Evolutionary conservation across 2,888 invertebrate genomes (phyloP), one percentile per base, ranked within the genome.

Genomic region (Caenorhabditis doughertyi): DNA sequence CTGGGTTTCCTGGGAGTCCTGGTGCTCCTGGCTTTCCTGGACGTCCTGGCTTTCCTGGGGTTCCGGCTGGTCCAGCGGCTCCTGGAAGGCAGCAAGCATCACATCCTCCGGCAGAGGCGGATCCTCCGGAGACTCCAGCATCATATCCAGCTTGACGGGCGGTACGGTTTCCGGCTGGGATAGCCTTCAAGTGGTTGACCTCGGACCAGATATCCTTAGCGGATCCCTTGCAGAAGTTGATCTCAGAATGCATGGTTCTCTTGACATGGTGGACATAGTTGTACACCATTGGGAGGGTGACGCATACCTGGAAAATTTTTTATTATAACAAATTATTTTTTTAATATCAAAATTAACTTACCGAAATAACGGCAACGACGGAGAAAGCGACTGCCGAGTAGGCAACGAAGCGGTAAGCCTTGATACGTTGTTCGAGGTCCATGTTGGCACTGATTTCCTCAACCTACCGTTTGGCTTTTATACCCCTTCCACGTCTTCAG

Each of bases 51-150:
- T 83, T 86, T 83, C 85, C 85, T 51, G 85, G 84, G 47, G 82
- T 79, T 72, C 85, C 85, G 62, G 84, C 85, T 64, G 85, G 81
- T 83, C 84, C 84, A 27, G 84, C 84, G 51, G 84, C 79, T 84
- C 84, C 84, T 71, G 84, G 84, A 44, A 89, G 84, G 73, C 89
- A 89, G 81, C 89, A 89, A 60, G 88, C 87, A 39, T 88, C 89
- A 70, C 89, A 89, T 47, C 83, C 81, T 80, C 83, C 83, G 56
- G 79, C 68, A 42, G 79, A 70, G 58, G 77, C 83, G 35, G 79
- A 80, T 58, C 72, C 83, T 55, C 82, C 85, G 64, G 42, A 82
- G 51, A 80, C 85, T 71, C 81, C 81, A 49, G 79, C 79, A 72
- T 77, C 85, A 56, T 85, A 85, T 49, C 87, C 87, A 62, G 85